A percentile compares a stretch with the other conserved stretches of the same genome.
phyloP scores from a whole-genome alignment of 2,888 invertebrate genomes.

The Helobdella robusta region DNA sequence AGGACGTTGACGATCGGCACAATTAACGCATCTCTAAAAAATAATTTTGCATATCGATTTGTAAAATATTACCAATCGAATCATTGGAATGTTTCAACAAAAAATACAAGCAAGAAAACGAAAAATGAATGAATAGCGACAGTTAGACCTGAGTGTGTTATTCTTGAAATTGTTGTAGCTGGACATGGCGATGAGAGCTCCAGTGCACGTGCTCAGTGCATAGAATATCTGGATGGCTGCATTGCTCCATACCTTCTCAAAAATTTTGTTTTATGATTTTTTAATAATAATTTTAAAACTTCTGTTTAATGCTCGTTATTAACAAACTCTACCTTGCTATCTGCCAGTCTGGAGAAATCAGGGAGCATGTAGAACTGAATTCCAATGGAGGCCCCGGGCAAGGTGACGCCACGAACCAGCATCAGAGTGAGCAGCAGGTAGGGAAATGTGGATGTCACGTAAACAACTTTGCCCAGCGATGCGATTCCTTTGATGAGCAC shows the following conservation, averaged over 20 bases:
- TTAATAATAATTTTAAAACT: no score
- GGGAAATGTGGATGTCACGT: conserved; percentile 35
- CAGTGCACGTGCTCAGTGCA: conserved; percentile 37
- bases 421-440: conserved; percentile 36
- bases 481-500: conserved; percentile 47
- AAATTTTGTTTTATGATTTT: no score
- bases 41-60: no score
- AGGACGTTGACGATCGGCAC: conserved; percentile 33
- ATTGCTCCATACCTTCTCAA: conserved; percentile 39
- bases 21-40: conserved; percentile 31
- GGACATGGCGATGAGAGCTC: conserved; percentile 39
- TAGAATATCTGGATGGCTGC: conserved; percentile 38
- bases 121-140: no score
- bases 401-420: conserved; percentile 33
- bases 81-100: no score
- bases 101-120: no score
- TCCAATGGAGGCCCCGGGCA: conserved; percentile 58
- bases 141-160: conserved; percentile 27
- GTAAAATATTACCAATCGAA: no score
- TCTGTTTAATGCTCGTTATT: not conserved
- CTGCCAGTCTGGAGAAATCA: conserved; percentile 58
- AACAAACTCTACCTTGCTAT: conserved; percentile 36
- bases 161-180: conserved; percentile 39
- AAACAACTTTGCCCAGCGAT: conserved; percentile 44
- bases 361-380: conserved; percentile 66